Conservation (phyloP, 2,113 vertebrate genomes). For the Cyanoramphus novaezelandiae region DNA sequence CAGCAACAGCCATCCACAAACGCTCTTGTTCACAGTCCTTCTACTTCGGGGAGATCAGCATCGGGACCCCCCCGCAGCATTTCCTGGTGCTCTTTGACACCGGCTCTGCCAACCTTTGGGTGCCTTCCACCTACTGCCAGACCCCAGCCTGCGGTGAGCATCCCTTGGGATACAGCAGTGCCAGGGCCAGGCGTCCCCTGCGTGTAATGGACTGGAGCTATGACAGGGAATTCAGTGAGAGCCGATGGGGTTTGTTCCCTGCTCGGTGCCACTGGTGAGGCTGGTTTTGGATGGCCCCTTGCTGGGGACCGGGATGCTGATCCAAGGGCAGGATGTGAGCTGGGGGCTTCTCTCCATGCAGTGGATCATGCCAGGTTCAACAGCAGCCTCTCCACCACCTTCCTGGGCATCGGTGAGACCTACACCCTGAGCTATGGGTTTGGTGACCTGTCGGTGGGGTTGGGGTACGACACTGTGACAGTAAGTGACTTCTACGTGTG, state of each 20-base stretch:
- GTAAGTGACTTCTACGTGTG: slow-evolving; percentile 23
- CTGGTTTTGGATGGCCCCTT: background rate
- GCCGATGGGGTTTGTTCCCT: background rate
- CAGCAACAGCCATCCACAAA: background rate
- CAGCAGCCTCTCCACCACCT: slow-evolving; percentile 69
- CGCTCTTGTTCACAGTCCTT: background rate
- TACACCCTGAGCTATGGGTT: slow-evolving; percentile 72
- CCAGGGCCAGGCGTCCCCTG: fast-evolving
- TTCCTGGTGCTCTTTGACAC: slow-evolving; percentile 66
- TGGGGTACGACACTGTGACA: slow-evolving; percentile 71
- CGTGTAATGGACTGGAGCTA: background rate
- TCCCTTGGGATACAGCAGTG: background rate
- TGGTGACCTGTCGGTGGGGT: slow-evolving; percentile 56
- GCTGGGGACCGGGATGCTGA: background rate
- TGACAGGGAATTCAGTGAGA: background rate
- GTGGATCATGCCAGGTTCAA: slow-evolving; percentile 65
- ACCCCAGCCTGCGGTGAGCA: slow-evolving; percentile 50
- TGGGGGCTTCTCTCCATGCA: background rate
- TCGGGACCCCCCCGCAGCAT: slow-evolving; percentile 53
- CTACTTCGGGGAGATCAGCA: slow-evolving; percentile 65
- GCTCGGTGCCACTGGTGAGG: fast-evolving
- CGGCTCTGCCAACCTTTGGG: slow-evolving; percentile 66
- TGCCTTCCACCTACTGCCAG: slow-evolving; percentile 56
- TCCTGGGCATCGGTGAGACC: background rate
- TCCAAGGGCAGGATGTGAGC: background rate